Evolutionary conservation across 1,140 invertebrate species (phyloP).

Genomic region (Aphis craccivora): DNA sequence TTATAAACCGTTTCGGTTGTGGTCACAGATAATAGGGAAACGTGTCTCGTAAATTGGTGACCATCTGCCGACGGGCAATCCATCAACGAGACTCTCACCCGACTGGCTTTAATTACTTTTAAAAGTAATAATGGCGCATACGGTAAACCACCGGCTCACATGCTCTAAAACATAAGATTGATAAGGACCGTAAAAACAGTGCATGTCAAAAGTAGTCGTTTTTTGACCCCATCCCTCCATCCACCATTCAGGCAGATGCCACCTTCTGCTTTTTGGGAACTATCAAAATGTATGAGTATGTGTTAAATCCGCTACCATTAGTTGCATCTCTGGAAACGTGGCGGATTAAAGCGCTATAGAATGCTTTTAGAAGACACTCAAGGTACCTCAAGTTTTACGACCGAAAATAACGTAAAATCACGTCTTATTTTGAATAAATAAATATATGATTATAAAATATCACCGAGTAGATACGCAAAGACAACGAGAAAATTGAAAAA

Average conservation of each 20-base stretch:
- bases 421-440: constrained; percentile 22
- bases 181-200: constrained; percentile 51
- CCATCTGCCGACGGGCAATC: constrained; percentile 52
- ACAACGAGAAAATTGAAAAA: background rate
- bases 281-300: constrained; percentile 43
- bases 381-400: background rate
- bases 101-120: constrained; percentile 55
- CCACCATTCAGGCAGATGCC: background rate
- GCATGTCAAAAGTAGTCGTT: constrained; percentile 31
- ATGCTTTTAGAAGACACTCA: constrained; percentile 46
- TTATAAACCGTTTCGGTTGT: constrained; percentile 47
- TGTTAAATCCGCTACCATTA: constrained; percentile 50
- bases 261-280: constrained; percentile 34
- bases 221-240: background rate
- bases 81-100: constrained; percentile 52
- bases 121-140: constrained; percentile 55
- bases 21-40: constrained; percentile 41
- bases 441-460: background rate
- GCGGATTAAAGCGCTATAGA: constrained; percentile 12
- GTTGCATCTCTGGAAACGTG: background rate
- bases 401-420: background rate
- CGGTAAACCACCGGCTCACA: constrained; percentile 45
- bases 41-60: constrained; percentile 45
- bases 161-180: constrained; percentile 47
- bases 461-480: background rate